Evolutionary conservation across 2,888 invertebrate species (phyloP), one percentile per base, ranked within the genome.

Genomic region (Merodon equestris): DNA sequence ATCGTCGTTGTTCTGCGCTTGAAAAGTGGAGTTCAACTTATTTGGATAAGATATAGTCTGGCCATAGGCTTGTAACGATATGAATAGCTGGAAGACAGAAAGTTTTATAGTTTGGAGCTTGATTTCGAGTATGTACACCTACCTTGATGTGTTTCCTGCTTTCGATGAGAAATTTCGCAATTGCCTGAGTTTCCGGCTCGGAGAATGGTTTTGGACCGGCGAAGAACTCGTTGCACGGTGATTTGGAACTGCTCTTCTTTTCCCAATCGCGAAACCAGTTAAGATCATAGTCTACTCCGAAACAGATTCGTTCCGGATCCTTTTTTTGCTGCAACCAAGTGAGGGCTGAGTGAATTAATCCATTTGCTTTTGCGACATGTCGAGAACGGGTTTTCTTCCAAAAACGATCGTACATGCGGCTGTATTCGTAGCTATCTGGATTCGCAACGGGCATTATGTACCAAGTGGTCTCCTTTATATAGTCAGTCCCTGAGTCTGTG

Each of bases 261-360:
- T 92, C 91, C 94, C 94, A 95, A 79, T 93, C 92, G 85, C 92
- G 93, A 68, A 92, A 92, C 91, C 94, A 95, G 87, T 96, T 96
- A 82, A 94, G 90, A 86, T 95, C 95, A 0, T 93, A 91, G 85
- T 95, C 95, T 0, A 94, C 94, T 0, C 95, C 95, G 44, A 91
- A 90, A 86, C 95, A 95, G 0, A 86, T 66, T 60, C 85, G 86
- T 1, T 86, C 84, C 0, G 83, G 81, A 1, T 72, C 68, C 9
- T 85, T 84, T 27, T n/a, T n/a, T 58, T 86, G 86, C 58, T 88
- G 86, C 36, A 88, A 74, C 89, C 88, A 88, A 4, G 85, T 87
- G 85, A 88, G 86, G 7, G 88, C 88, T 36, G 88, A 86, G 64
- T 84, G 84, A 2, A 88, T 83, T 34, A 88, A 79, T 9, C 87